phyloP scores from a whole-genome alignment of 2,888 invertebrate species.

The Dicycla oo region DNA sequence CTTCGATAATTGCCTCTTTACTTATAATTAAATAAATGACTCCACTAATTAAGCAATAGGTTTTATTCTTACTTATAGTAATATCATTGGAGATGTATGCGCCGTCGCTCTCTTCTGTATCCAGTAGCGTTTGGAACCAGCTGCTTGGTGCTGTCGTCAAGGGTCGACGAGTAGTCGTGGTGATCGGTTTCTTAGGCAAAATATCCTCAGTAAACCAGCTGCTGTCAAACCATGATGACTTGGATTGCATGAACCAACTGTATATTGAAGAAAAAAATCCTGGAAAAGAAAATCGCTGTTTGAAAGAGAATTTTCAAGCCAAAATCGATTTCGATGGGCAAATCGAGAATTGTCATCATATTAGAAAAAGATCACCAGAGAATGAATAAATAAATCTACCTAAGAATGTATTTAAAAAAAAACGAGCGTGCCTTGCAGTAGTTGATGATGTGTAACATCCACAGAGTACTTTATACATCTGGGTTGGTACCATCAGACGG shows the following conservation, averaged over 20 bases:
- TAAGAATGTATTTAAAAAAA: background rate
- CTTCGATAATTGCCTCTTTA: background rate
- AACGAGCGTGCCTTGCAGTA: too few species aligned
- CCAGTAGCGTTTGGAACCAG: slow-evolving; percentile 86
- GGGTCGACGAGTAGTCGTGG: slow-evolving; percentile 77
- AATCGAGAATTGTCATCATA: too few species aligned
- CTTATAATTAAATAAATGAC: background rate
- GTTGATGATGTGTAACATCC: too few species aligned
- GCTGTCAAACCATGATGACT: slow-evolving; percentile 85
- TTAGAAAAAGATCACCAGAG: background rate
- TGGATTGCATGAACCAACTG: slow-evolving; percentile 79
- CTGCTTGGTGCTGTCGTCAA: slow-evolving; percentile 73
- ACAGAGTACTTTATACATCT: too few species aligned
- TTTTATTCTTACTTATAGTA: slow-evolving; percentile 62
- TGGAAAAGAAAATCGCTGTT: slow-evolving; percentile 60
- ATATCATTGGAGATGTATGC: slow-evolving; percentile 69
- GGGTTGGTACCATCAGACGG: too few species aligned
- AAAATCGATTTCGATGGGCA: background rate
- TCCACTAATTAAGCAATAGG: background rate
- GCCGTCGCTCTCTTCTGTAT: slow-evolving; percentile 81
- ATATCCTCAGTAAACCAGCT: slow-evolving; percentile 84
- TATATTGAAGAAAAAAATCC: slow-evolving; percentile 81
- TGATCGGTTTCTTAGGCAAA: slow-evolving; percentile 69
- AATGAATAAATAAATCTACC: background rate
- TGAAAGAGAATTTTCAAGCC: background rate